Evolutionary conservation across 2,888 invertebrate genomes (phyloP), one percentile per base, ranked within the genome.

Genomic region (Drosophila melanosoma): DNA sequence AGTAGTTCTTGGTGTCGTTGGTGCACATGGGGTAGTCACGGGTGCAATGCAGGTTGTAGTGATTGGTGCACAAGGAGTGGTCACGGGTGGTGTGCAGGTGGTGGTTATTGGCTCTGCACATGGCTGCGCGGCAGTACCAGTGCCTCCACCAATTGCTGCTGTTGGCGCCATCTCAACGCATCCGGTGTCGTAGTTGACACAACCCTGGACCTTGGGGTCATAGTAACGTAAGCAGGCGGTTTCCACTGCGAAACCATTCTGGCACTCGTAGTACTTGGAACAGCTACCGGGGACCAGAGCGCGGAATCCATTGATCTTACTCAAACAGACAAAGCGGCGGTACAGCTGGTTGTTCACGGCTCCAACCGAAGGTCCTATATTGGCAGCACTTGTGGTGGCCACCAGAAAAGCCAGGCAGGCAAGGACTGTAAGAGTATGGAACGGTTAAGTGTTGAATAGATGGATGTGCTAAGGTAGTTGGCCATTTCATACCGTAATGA

Each of bases 251-350:
- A 65, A 32, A 4, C 88, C 89, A 45, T 78, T 74, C 57, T 83
- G 80, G 26, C 93, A 92, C 69, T 91, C 89, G 26, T 90, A 92
- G 79, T 85, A 92, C 59, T 87, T 81, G 0, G 87, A 89, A 58
- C 92, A 92, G 62, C 91, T 91, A 20, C 93, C 93, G 1, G 92
- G 92, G 3, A 92, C 91, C 15, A 92, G 56, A 5, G 88, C 76
- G 3, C 86, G 87, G 63, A 82, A 89, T 20, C 92, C 93, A 69
- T 91, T 69, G 1, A 53, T n/a, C 59, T 91, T 91, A 8, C 77
- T 66, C 23, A 74, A 75, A 58, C 92, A 92, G 4, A 92, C 78
- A 57, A 73, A 92, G 35, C 85, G 85, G 1, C 84, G 82, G 33
- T 92, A 91, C 1, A 91, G 60, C 10, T 73, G 60, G 33, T 89